These are phyloP conservation scores for Sturnus vulgaris DNA, from an alignment of 2,113 vertebrate genomes.

Conservation along the genomic window DNA sequence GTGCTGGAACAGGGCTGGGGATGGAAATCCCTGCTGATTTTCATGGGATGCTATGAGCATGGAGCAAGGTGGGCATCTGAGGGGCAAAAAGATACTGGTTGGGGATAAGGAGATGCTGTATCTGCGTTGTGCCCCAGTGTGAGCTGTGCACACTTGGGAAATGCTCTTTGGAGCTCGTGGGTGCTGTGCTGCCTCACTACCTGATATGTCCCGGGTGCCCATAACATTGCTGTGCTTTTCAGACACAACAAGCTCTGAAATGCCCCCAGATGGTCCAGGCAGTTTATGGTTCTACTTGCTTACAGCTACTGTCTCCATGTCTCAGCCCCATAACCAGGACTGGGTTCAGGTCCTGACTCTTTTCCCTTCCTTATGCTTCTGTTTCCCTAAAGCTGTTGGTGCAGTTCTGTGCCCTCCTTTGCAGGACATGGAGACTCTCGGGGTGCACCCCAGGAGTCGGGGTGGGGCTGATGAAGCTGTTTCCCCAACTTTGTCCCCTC, in stretches of 20 bases:
- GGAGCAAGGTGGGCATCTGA: neutral
- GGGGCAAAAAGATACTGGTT: neutral
- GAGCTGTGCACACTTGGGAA: accelerated
- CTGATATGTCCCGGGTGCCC: neutral
- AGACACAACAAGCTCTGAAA: neutral
- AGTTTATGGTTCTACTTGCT: neutral
- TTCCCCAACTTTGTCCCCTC: neutral
- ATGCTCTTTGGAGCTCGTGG: neutral
- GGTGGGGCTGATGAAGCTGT: accelerated
- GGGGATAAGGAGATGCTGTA: neutral
- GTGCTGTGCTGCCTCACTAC: neutral
- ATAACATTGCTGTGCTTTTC: neutral
- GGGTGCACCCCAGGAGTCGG: neutral
- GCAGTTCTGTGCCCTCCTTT: neutral
- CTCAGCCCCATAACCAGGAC: neutral
- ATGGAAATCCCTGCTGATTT: neutral
- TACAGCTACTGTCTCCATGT: accelerated
- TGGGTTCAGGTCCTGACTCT: neutral
- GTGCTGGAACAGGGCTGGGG: neutral
- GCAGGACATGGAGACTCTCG: neutral
- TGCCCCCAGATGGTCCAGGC: neutral
- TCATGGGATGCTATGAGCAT: neutral
- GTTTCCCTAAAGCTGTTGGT: neutral
- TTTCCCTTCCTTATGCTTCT: neutral
- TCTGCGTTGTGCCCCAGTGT: neutral